These are phyloP conservation scores for Drosophila sturtevanti DNA, from an alignment of 1,140 invertebrate species.

Conservation along the genomic window DNA sequence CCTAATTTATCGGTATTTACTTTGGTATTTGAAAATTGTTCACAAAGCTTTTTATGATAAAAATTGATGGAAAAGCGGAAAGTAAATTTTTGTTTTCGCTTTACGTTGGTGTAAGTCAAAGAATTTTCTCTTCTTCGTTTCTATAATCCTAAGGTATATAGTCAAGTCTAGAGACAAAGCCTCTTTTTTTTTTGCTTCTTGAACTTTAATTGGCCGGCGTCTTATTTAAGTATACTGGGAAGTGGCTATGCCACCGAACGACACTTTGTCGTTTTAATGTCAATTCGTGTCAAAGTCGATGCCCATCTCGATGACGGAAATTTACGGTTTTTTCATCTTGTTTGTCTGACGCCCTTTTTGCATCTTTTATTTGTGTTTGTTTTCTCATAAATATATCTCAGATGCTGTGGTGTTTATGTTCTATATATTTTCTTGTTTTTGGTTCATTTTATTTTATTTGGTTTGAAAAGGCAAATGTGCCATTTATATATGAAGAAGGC, in stretches of 20 bases:
- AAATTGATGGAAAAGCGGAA: background rate
- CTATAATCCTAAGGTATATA: background rate
- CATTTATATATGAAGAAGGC: conserved; percentile 39
- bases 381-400: conserved; percentile 15
- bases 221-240: conserved; percentile 22
- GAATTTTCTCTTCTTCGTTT: background rate
- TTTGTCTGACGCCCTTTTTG: conserved; percentile 15
- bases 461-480: conserved; percentile 7
- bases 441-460: conserved; percentile 9
- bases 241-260: conserved; percentile 17
- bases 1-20: background rate
- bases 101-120: background rate
- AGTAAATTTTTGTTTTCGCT: background rate
- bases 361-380: conserved; percentile 32
- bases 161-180: conserved; percentile 28
- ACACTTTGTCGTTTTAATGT: conserved; percentile 57
- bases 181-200: conserved; percentile 18
- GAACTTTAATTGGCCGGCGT: conserved; percentile 40
- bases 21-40: background rate
- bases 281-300: conserved; percentile 46
- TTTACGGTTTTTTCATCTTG: conserved; percentile 40
- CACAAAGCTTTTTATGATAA: background rate
- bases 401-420: conserved; percentile 12
- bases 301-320: conserved; percentile 34
- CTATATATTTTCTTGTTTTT: background rate